phyloP scores from a whole-genome alignment of 2,888 invertebrate species.

The Cryptops parisi region DNA sequence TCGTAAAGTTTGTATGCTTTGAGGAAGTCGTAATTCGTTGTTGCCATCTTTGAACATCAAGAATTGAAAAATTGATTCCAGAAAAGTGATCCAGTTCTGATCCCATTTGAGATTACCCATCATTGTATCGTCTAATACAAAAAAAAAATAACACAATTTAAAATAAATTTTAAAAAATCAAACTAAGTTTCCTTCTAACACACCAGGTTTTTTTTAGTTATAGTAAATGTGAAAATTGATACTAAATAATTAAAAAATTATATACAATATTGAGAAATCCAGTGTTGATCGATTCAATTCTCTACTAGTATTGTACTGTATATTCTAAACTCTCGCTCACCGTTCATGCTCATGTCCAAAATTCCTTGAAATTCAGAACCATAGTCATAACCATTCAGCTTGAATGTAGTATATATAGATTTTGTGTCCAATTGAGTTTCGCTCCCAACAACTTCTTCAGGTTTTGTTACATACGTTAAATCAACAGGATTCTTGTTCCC shows the following conservation, averaged over 20 bases:
- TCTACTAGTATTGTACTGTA: too few species aligned
- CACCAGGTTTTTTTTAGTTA: too few species aligned
- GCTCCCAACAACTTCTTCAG: neutral
- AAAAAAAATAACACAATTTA: neutral
- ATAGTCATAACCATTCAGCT: conserved; percentile 20
- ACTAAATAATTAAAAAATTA: too few species aligned
- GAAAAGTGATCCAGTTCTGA: neutral
- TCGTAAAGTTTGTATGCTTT: neutral
- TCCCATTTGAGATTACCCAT: conserved; percentile 1
- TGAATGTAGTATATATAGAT: conserved; percentile 18
- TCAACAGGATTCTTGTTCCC: neutral
- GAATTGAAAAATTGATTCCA: conserved; percentile 6
- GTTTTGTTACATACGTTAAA: neutral
- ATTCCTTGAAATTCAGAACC: conserved; percentile 25
- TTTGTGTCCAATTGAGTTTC: neutral
- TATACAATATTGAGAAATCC: too few species aligned
- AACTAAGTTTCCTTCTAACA: too few species aligned
- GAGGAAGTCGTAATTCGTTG: neutral
- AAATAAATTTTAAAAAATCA: neutral
- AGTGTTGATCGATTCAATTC: too few species aligned
- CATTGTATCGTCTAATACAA: neutral
- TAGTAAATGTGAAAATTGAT: too few species aligned
- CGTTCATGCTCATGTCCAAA: conserved; percentile 20
- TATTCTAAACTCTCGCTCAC: too few species aligned
- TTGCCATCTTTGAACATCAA: neutral